Conservation (phyloP, 2,888 invertebrate species). For the Melipona beecheii region DNA sequence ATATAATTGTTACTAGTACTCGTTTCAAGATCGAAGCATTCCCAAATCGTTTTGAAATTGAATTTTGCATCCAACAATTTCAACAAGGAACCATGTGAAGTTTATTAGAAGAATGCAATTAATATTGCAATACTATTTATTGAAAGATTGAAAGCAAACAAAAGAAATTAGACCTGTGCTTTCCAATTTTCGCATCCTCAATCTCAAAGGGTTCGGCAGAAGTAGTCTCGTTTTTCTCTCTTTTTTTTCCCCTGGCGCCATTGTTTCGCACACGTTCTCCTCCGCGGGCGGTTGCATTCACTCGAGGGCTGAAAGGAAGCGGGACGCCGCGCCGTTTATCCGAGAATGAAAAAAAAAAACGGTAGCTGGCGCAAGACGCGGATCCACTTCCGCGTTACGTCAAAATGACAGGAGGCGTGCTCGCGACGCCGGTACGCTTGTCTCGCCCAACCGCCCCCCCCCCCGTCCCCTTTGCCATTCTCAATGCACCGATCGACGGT, state of each 20-base stretch:
- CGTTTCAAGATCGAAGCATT: no score
- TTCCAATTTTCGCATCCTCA: no score
- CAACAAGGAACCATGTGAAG: no score
- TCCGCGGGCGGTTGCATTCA: slow-evolving; percentile 1
- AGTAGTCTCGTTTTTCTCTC: neutral
- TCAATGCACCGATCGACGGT: slow-evolving; percentile 77
- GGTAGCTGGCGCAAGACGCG: slow-evolving; percentile 50
- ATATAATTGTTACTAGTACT: no score
- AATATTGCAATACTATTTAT: no score
- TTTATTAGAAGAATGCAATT: no score
- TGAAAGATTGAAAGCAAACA: no score
- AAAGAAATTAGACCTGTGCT: no score
- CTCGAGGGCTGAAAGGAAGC: slow-evolving; percentile 16
- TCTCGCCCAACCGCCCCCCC: slow-evolving; percentile 53
- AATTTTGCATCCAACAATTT: no score
- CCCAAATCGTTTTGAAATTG: no score
- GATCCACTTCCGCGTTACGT: slow-evolving; percentile 43
- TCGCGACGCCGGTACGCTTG: slow-evolving; percentile 61
- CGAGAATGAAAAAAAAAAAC: slow-evolving; percentile 25
- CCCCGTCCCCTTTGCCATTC: slow-evolving; percentile 77
- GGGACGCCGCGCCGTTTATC: neutral
- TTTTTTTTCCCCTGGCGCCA: neutral
- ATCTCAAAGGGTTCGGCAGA: no score
- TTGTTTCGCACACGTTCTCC: no score
- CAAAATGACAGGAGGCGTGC: slow-evolving; percentile 76